Evolutionary conservation across 92 coral and sea anemone species (phyloP).

Genomic region (Paragorgia papillata): DNA sequence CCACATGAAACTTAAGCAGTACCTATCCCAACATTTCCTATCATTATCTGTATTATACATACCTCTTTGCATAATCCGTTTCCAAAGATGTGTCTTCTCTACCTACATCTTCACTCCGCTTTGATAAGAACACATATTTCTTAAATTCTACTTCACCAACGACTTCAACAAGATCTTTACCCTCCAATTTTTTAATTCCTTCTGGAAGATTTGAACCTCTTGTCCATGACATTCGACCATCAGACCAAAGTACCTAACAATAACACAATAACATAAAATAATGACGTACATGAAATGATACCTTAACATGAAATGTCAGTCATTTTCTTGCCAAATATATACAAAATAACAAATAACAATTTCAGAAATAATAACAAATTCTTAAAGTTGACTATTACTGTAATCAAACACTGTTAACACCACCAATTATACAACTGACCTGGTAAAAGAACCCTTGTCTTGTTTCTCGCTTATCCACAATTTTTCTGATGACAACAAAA

Average conservation of each 20-base stretch:
- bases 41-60: not conserved
- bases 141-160: not conserved
- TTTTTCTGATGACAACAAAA: slow-evolving; percentile 22
- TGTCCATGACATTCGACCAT: slow-evolving; percentile 8
- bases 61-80: not conserved
- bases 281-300: too few species aligned
- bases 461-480: slow-evolving; percentile 32
- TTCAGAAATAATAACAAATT: too few species aligned
- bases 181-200: not conserved
- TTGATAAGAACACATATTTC: not conserved
- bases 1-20: too few species aligned
- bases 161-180: not conserved
- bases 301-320: too few species aligned
- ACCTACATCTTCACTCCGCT: not conserved
- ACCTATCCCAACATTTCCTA: not conserved
- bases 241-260: slow-evolving; percentile 7
- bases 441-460: slow-evolving; percentile 35
- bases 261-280: too few species aligned
- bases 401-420: not conserved
- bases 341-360: too few species aligned
- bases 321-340: too few species aligned
- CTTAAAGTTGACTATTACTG: too few species aligned
- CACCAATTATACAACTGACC: slow-evolving; percentile 13
- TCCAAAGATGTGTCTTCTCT: not conserved
- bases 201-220: slow-evolving; percentile 8